phyloP scores from a whole-genome alignment of 30 jellyfish, hydroid and myxozoan genomes.

The Pelagia noctiluca region DNA sequence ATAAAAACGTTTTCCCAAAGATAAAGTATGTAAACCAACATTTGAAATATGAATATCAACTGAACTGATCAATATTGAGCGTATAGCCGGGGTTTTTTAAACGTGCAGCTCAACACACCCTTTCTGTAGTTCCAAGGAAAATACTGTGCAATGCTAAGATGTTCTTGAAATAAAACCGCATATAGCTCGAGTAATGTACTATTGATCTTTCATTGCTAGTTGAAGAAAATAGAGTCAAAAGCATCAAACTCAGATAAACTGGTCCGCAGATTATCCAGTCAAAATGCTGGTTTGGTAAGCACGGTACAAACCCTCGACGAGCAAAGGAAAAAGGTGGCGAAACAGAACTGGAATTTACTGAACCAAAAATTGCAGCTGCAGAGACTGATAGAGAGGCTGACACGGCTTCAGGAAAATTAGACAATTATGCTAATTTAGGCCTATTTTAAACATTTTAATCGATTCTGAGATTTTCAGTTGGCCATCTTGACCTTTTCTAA shows the following conservation, averaged over 20 bases:
- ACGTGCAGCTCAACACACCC: too few relatives aligned
- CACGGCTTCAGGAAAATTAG: constrained; percentile 62
- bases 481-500: too few relatives aligned
- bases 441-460: neutral
- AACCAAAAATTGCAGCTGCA: constrained; percentile 93
- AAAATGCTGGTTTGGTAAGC: constrained; percentile 27
- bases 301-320: constrained; percentile 39
- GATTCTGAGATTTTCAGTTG: too few relatives aligned
- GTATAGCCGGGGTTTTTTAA: too few relatives aligned
- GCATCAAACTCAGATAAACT: constrained; percentile 65
- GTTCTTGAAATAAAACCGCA: too few relatives aligned
- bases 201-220: constrained; percentile 31
- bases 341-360: constrained; percentile 76
- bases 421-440: neutral
- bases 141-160: too few relatives aligned
- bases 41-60: too few relatives aligned
- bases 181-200: too few relatives aligned
- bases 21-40: too few relatives aligned
- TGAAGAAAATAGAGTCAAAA: constrained; percentile 71
- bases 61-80: too few relatives aligned
- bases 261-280: constrained; percentile 56
- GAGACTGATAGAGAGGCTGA: constrained; percentile 86
- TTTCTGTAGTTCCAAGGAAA: too few relatives aligned
- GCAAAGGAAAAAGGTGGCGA: constrained; percentile 44
- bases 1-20: too few relatives aligned